Base-by-base conservation (phyloP, 2,113 vertebrate genomes). In the Apus apus region DNA sequence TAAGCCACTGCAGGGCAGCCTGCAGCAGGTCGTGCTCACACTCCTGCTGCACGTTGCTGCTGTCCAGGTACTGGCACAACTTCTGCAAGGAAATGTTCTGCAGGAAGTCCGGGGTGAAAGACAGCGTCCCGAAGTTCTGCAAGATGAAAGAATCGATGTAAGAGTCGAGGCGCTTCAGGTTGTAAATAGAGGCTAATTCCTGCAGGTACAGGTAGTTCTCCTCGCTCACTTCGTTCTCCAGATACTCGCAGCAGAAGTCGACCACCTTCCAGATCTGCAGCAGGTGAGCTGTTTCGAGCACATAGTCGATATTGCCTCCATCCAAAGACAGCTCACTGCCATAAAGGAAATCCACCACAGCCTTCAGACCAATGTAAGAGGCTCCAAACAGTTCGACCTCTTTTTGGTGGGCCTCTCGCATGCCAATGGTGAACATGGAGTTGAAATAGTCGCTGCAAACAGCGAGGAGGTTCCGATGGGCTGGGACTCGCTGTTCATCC, bases 171-270 rank as follows among this genome's bases (percentile, higher is more conserved):
- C 98, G 98, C 95, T 99, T 98, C 96, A 99, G 98, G 89, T 98
- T 99, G 97, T 99, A 99, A 94, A 99, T 98, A 46, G 98, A 98
- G 66, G 99, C 99, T 73, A 99, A 97, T 84, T 99, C 98, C 85
- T 99, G 99, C 58, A 99, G 98, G 97, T 99, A 99, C 70, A 99
- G 97, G 89, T 99, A 99, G 92, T 99, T 99, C 91, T 99, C 99
- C 94, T 99, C 98, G 0, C 97, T 99, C 93, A 99, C 98, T 74
- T 99, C 98, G 36, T 97, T 98, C 97, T 99, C 99, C 96, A 99
- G 97, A 79, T 99, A 99, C 97, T 99, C 98, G 3, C 99, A 99
- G 95, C 99, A 99, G 97, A 99, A 99, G 92, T 99, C 99, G 12
- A 99, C 99, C 60, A 95, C 99, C 19, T 97, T 98, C 99, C 99